Base-by-base conservation (phyloP, 64 coral and sea anemone species). In the Pocillopora verrucosa region DNA sequence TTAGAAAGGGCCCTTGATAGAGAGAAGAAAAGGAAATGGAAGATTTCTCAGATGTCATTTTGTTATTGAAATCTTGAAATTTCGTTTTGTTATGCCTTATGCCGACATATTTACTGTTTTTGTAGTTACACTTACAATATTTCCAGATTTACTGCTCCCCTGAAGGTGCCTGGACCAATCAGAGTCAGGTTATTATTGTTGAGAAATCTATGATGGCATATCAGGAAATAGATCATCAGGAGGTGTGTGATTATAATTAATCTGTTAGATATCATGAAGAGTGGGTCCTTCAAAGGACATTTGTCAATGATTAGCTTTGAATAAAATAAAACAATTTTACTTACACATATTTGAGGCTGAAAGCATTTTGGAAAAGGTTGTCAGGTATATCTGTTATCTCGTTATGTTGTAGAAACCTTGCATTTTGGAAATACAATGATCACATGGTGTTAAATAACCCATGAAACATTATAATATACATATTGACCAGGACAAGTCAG, bases 351-450 rank as follows among this genome's bases (percentile, higher is more conserved):
- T 60, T 80, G 10, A 91, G 72, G 20, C 74, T 80, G 20, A 16
- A 17, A 30, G 25, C 62, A 58, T 91, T 91, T 61, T 41, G 37
- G 6, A 91, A 91, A 72, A 75, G 65, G 60, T 84, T 24, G 36
- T 86, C 81, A 25, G 80, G 81, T 35, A 91, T 83, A 6, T 12
- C 60, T 36, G 38, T 86, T 22, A 91, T 81, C 45, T 83, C 68
- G 73, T 91, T 91, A 73, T 84, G 74, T 60, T 91, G 89, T 22
- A 91, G 67, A 74, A 91, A 83, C 61, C 89, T 91, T 20, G 2
- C 45, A 78, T 15, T 20, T 0, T 4, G 20, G 35, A 57, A 65
- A 69, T 51, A 51, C 41, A 51, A 7, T 51, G 41, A 51, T 51
- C 41, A 51, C 41, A 51, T 51, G 41, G 41, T 51, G 41, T 51